phyloP scores from a whole-genome alignment of 2,113 vertebrate species.

The Actenoides lindsayi region DNA sequence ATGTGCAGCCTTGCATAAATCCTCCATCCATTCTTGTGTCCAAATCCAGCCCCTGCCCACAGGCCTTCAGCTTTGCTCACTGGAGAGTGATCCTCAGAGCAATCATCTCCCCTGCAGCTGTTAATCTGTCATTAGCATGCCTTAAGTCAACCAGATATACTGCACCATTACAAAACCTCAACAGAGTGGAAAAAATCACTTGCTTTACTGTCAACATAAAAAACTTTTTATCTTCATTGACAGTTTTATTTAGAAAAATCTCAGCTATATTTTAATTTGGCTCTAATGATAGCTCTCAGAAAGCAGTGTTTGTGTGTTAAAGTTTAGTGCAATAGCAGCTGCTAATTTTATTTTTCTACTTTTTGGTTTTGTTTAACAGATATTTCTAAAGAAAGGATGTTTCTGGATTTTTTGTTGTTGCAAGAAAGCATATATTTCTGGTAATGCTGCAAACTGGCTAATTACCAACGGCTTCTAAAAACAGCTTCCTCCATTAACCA shows the following conservation, averaged over 20 bases:
- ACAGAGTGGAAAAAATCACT: conserved; percentile 69
- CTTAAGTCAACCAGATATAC: conserved; percentile 69
- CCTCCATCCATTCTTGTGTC: background rate
- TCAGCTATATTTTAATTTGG: conserved; percentile 72
- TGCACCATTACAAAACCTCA: conserved; percentile 60
- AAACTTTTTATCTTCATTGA: conserved; percentile 71
- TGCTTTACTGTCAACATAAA: conserved; percentile 73
- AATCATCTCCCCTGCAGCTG: conserved; percentile 5
- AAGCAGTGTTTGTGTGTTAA: conserved; percentile 52
- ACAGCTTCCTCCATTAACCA: background rate
- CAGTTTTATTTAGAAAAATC: conserved; percentile 76
- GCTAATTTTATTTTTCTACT: conserved; percentile 33
- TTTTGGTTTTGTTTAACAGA: conserved; percentile 45
- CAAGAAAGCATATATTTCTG: background rate
- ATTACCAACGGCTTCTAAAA: conserved; percentile 38
- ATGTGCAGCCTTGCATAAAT: background rate
- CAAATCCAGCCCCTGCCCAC: background rate
- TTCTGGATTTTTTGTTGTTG: background rate
- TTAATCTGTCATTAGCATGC: conserved; percentile 58
- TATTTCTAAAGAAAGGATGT: conserved; percentile 45
- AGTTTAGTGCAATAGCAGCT: conserved; percentile 54
- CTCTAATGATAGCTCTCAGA: conserved; percentile 64
- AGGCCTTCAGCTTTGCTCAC: conserved; percentile 8
- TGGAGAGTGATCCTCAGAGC: conserved; percentile 27
- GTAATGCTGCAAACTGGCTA: background rate